phyloP scores from a whole-genome alignment of 2,113 vertebrate genomes.

The Cryptoleucopteryx plumbea region DNA sequence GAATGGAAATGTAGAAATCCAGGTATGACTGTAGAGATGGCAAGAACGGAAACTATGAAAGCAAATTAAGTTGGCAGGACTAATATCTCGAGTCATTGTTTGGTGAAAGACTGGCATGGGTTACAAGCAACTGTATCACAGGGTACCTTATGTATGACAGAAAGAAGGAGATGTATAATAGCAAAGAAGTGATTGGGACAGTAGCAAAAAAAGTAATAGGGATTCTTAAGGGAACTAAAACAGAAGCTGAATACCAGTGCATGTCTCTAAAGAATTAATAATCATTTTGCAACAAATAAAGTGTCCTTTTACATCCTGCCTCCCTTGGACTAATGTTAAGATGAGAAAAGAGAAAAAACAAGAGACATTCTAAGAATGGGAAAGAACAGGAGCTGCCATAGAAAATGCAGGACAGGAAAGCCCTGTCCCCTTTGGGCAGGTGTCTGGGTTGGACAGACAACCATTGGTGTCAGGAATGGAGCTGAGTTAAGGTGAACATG shows the following conservation, averaged over 20 bases:
- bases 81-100: not conserved
- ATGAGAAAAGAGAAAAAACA: not conserved
- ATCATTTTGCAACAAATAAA: not conserved
- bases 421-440: too few species aligned
- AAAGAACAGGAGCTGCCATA: not conserved
- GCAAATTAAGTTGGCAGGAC: not conserved
- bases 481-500: too few species aligned
- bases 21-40: not conserved
- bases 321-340: not conserved
- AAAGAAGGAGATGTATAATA: not conserved
- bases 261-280: not conserved
- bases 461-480: rapidly evolving
- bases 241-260: not conserved
- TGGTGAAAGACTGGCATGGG: not conserved
- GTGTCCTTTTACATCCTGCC: not conserved
- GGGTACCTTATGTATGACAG: not conserved
- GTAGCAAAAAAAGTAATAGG: not conserved
- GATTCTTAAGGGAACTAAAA: not conserved
- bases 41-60: not conserved
- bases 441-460: not conserved
- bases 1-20: not conserved
- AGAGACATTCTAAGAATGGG: not conserved
- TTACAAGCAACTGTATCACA: not conserved
- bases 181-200: not conserved
- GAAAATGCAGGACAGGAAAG: not conserved